A percentile compares a stretch with the other conserved stretches of the same genome.
These are phyloP conservation scores for Sceliomorpha sp. DNA, from an alignment of 2,888 invertebrate genomes.

Conservation along the genomic window DNA sequence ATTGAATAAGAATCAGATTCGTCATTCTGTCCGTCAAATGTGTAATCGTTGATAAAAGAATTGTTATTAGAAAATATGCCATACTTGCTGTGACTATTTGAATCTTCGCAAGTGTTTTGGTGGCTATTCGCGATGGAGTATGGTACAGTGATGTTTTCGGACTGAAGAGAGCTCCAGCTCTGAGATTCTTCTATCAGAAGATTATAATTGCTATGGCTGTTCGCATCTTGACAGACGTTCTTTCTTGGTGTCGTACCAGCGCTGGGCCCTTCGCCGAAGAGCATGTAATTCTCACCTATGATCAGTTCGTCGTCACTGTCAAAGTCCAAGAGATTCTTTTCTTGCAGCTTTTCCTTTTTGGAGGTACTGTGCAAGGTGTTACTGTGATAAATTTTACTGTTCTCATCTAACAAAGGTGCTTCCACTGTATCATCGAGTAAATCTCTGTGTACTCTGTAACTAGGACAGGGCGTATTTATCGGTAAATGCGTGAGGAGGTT, in stretches of 20 bases:
- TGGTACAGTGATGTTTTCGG: constrained; percentile 40
- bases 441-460: constrained; percentile 61
- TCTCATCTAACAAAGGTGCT: constrained; percentile 1
- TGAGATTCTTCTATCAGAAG: constrained; percentile 44
- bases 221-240: constrained; percentile 54
- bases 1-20: constrained; percentile 55
- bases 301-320: constrained; percentile 56
- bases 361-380: constrained; percentile 58
- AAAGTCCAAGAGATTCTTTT: constrained; percentile 52
- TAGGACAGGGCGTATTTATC: constrained; percentile 68
- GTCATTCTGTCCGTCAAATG: constrained; percentile 26
- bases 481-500: constrained; percentile 69
- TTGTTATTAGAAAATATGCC: constrained; percentile 52
- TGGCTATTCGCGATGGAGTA: constrained; percentile 61
- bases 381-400: neutral
- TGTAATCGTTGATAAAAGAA: too few relatives aligned
- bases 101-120: constrained; percentile 55
- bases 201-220: constrained; percentile 65
- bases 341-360: constrained; percentile 26
- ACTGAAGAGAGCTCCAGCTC: constrained; percentile 22
- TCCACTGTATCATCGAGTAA: constrained; percentile 62
- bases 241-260: constrained; percentile 38
- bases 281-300: constrained; percentile 58
- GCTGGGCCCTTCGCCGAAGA: constrained; percentile 57
- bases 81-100: constrained; percentile 61